These are phyloP conservation scores for Chironomus tentans DNA, from an alignment of 2,888 invertebrate genomes.

Conservation along the genomic window DNA sequence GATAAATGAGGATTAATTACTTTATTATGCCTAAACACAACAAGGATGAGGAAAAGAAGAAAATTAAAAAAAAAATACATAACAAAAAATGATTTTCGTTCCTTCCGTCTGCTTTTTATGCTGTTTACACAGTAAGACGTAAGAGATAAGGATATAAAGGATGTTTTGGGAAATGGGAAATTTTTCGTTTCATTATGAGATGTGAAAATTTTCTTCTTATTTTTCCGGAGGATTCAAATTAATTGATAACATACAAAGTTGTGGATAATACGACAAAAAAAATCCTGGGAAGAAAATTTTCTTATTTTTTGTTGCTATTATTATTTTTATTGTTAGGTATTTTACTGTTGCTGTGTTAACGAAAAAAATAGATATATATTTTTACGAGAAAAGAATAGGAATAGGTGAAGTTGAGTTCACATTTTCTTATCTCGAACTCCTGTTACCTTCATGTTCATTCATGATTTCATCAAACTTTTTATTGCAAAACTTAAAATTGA, in stretches of 20 bases:
- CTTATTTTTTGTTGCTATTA: too few relatives aligned
- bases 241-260: neutral
- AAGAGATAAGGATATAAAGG: neutral
- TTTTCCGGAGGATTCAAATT: neutral
- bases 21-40: neutral
- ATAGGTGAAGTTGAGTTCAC: too few relatives aligned
- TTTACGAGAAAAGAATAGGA: too few relatives aligned
- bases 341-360: too few relatives aligned
- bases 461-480: neutral
- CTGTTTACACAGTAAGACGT: neutral
- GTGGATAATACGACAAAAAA: neutral
- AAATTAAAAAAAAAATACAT: neutral
- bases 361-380: too few relatives aligned
- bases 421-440: neutral
- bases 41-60: too few relatives aligned
- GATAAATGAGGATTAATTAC: neutral
- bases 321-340: too few relatives aligned
- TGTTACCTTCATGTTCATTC: neutral
- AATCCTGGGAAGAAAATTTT: too few relatives aligned
- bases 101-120: neutral
- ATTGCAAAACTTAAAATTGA: too few relatives aligned
- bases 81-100: neutral
- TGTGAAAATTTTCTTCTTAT: neutral
- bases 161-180: neutral
- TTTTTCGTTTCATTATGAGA: neutral